Conservation (phyloP, 2,888 invertebrate species). For the Orthosia cruda region DNA sequence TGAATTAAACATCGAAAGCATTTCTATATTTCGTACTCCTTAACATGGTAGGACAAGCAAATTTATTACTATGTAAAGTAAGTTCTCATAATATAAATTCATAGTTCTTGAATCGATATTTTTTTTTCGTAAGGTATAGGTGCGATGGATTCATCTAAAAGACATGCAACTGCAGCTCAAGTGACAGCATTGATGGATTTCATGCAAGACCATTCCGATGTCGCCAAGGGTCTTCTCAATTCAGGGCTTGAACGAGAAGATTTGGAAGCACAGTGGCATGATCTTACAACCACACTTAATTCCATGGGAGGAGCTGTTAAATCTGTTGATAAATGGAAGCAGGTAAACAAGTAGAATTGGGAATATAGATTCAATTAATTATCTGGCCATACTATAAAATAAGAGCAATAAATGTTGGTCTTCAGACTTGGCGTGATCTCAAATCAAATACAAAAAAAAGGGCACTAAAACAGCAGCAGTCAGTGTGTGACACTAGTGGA, state of each 20-base stretch:
- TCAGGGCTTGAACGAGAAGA: constrained; percentile 70
- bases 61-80: neutral
- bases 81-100: neutral
- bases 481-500: constrained; percentile 66
- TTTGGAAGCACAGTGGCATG: constrained; percentile 71
- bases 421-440: constrained; percentile 74
- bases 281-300: constrained; percentile 65
- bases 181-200: constrained; percentile 72
- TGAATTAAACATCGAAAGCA: neutral
- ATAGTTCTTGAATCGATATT: constrained; percentile 4
- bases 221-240: constrained; percentile 67
- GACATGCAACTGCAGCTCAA: constrained; percentile 71
- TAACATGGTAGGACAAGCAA: constrained; percentile 25
- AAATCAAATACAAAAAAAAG: constrained; percentile 71
- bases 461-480: constrained; percentile 65
- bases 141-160: constrained; percentile 70
- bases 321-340: constrained; percentile 75
- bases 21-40: neutral
- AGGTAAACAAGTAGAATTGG: constrained; percentile 55
- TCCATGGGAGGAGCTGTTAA: constrained; percentile 71
- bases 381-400: constrained; percentile 1
- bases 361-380: neutral
- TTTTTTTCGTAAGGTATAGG: constrained; percentile 18
- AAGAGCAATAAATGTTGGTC: neutral
- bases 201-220: constrained; percentile 72